Conservation (phyloP, 2,888 invertebrate species). For the Lymantria dispar region DNA sequence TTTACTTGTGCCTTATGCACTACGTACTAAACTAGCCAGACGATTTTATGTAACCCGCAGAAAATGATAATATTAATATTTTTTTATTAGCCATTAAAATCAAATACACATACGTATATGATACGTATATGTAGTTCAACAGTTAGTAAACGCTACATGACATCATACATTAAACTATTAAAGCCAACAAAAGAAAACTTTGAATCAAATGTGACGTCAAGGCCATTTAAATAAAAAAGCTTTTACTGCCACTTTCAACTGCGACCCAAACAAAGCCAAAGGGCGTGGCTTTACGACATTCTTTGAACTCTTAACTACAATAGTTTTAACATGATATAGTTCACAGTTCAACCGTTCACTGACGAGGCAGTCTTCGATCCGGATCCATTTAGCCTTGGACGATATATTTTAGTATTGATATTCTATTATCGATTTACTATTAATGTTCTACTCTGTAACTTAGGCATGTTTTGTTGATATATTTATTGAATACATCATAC, state of each 20-base stretch:
- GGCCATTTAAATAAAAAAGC: slow-evolving; percentile 19
- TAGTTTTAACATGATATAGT: slow-evolving; percentile 55
- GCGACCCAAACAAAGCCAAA: slow-evolving; percentile 40
- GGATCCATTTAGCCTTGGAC: slow-evolving; percentile 70
- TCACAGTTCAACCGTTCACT: slow-evolving; percentile 75
- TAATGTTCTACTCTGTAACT: background rate
- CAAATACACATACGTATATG: no score
- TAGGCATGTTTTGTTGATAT: background rate
- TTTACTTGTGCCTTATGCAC: no score
- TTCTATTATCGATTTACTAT: slow-evolving; percentile 37
- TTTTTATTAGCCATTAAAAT: no score
- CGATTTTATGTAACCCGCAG: no score
- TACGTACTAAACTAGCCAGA: no score
- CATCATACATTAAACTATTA: slow-evolving; percentile 3
- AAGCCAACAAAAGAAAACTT: slow-evolving; percentile 1
- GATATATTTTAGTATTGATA: slow-evolving; percentile 55
- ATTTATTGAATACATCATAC: background rate
- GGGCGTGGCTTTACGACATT: slow-evolving; percentile 71
- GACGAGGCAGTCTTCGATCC: slow-evolving; percentile 60
- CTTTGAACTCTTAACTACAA: slow-evolving; percentile 48
- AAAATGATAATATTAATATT: no score
- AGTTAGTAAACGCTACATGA: no score
- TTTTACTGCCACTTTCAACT: slow-evolving; percentile 38
- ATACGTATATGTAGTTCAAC: no score
- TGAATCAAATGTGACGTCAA: slow-evolving; percentile 22